phyloP scores from a whole-genome alignment of 2,113 vertebrate species.

The Engystomops pustulosus region DNA sequence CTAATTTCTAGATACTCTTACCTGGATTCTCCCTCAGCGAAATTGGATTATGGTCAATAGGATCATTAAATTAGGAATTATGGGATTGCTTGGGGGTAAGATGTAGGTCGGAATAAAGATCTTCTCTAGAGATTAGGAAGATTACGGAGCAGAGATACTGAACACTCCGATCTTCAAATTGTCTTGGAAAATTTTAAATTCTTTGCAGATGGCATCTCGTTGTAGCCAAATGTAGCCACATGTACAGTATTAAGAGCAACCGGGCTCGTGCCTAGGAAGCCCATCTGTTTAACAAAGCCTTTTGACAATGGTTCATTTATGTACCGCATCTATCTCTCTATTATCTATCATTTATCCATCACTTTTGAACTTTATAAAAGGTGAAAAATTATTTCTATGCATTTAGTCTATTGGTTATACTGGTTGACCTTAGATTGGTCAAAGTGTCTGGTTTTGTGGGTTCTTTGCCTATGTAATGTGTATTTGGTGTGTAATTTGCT shows the following conservation, averaged over 20 bases:
- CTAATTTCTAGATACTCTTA: neutral
- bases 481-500: too few relatives aligned
- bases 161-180: neutral
- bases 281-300: neutral
- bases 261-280: neutral
- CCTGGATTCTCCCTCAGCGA: constrained; percentile 20
- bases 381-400: too few relatives aligned
- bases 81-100: neutral
- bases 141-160: neutral
- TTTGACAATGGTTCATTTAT: neutral
- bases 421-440: too few relatives aligned
- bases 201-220: constrained; percentile 46
- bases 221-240: constrained; percentile 25
- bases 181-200: constrained; percentile 37
- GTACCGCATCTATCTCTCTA: neutral
- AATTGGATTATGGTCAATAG: constrained; percentile 8
- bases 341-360: neutral
- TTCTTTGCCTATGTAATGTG: too few relatives aligned
- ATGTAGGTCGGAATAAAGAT: constrained; percentile 19
- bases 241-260: neutral
- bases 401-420: too few relatives aligned
- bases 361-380: too few relatives aligned
- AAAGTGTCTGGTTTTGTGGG: too few relatives aligned
- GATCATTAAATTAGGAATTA: neutral
- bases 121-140: neutral